phyloP scores from a whole-genome alignment of 2,797 vertebrate genomes.

The Amniataba percoides region DNA sequence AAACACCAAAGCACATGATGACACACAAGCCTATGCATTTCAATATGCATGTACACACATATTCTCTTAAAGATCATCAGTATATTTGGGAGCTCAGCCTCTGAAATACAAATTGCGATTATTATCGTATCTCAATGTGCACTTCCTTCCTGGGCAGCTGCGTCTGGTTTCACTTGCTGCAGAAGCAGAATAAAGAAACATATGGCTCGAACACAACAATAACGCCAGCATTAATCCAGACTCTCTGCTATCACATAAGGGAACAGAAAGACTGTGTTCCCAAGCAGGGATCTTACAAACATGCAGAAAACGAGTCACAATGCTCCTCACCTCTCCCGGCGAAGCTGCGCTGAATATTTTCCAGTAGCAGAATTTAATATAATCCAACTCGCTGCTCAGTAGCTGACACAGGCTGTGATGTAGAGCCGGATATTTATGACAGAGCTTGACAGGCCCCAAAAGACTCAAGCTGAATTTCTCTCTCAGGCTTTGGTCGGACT shows the following conservation, averaged over 20 bases:
- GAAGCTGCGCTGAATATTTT: slow-evolving; percentile 40
- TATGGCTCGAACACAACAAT: slow-evolving; percentile 46
- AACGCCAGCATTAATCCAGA: slow-evolving; percentile 48
- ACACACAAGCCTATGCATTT: slow-evolving; percentile 11
- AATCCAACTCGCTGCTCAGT: slow-evolving; percentile 47
- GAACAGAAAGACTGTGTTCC: slow-evolving; percentile 27
- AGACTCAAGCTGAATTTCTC: slow-evolving; percentile 30
- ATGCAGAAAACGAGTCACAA: slow-evolving; percentile 37
- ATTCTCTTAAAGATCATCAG: slow-evolving; percentile 1
- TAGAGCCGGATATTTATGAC: slow-evolving; percentile 61
- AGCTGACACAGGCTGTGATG: slow-evolving; percentile 51
- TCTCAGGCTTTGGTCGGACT: slow-evolving; percentile 21
- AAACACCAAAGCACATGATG: slow-evolving; percentile 18
- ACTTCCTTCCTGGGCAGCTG: slow-evolving; percentile 57
- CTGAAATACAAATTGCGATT: slow-evolving; percentile 32
- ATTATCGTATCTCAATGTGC: slow-evolving; percentile 36
- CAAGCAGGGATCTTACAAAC: slow-evolving; percentile 33
- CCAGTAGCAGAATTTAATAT: slow-evolving; percentile 41
- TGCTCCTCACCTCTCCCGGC: slow-evolving; percentile 30
- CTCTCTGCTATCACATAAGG: slow-evolving; percentile 22
- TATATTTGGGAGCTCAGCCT: slow-evolving; percentile 34
- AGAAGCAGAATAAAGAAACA: slow-evolving; percentile 54
- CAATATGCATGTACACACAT: slow-evolving; percentile 17
- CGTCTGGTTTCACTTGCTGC: slow-evolving; percentile 50
- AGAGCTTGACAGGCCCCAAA: slow-evolving; percentile 32